Evolutionary conservation across 2,113 vertebrate genomes (phyloP).

Genomic region (Corydoras sp.): DNA sequence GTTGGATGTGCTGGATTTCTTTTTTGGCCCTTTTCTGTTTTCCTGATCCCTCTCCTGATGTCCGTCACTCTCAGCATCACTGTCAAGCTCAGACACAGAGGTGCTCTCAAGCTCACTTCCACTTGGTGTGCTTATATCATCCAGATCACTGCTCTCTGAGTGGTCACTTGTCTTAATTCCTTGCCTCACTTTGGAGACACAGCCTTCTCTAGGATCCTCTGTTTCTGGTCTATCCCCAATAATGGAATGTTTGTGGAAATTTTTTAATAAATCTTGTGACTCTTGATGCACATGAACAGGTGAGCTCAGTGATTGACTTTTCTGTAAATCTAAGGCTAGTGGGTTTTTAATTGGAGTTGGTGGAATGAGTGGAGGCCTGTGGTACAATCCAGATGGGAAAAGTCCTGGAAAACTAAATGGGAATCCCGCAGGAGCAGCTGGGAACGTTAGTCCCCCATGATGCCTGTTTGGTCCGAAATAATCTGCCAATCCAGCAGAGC

Average conservation of each 20-base stretch:
- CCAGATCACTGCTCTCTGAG: conserved; percentile 97
- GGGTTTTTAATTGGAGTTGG: conserved; percentile 84
- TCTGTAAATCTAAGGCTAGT: conserved; percentile 78
- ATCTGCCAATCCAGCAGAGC: conserved; percentile 88
- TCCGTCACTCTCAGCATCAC: conserved; percentile 96
- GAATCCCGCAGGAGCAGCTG: conserved; percentile 90
- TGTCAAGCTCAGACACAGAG: conserved; percentile 95
- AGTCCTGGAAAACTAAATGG: conserved; percentile 97
- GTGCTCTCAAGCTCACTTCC: conserved; percentile 97
- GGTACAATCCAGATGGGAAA: conserved; percentile 97
- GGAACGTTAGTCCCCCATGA: conserved; percentile 92
- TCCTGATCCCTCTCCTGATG: conserved; percentile 87
- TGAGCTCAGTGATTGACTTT: conserved; percentile 82
- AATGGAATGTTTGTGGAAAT: conserved; percentile 54
- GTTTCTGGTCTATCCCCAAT: conserved; percentile 35
- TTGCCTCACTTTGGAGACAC: conserved; percentile 75
- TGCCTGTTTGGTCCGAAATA: conserved; percentile 96
- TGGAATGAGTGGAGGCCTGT: conserved; percentile 89
- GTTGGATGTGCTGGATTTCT: conserved; percentile 70
- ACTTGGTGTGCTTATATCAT: conserved; percentile 97
- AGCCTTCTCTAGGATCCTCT: conserved; percentile 67
- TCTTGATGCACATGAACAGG: conserved; percentile 82
- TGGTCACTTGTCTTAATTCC: conserved; percentile 87
- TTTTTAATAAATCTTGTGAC: conserved; percentile 89
- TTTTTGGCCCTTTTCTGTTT: conserved; percentile 91